A percentile compares a stretch with the other conserved stretches of the same genome.
Conservation (phyloP, 2,113 vertebrate genomes). For the Sigmodon hispidus region DNA sequence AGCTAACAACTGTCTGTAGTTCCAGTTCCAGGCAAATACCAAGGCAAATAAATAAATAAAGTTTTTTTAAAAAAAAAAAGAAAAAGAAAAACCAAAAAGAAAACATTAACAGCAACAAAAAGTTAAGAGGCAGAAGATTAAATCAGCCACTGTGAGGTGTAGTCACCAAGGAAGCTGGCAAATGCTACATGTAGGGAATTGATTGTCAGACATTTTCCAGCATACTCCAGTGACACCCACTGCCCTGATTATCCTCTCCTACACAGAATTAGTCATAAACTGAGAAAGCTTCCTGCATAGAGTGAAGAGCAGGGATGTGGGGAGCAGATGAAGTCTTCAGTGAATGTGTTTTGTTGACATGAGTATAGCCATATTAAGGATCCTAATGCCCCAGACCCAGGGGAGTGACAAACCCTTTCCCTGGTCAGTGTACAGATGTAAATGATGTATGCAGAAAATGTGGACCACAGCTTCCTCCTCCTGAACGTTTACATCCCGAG, state of each 20-base stretch:
- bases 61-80: too few species aligned
- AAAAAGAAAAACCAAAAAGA: not conserved
- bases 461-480: not conserved
- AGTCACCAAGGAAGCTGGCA: not conserved
- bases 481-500: not conserved
- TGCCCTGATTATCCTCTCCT: not conserved
- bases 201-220: not conserved
- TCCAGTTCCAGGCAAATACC: too few species aligned
- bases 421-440: not conserved
- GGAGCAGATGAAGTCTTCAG: not conserved
- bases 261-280: not conserved
- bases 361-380: not conserved
- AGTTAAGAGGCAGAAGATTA: not conserved
- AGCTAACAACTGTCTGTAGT: too few species aligned
- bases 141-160: not conserved
- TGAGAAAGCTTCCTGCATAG: not conserved
- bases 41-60: too few species aligned
- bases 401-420: not conserved
- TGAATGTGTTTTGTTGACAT: not conserved
- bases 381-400: not conserved
- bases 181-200: not conserved
- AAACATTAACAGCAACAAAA: too few species aligned
- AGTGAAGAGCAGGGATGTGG: not conserved
- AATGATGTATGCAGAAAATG: not conserved
- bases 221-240: not conserved